phyloP scores from a whole-genome alignment of 2,888 invertebrate genomes.

The Drosophila kambysellisi region DNA sequence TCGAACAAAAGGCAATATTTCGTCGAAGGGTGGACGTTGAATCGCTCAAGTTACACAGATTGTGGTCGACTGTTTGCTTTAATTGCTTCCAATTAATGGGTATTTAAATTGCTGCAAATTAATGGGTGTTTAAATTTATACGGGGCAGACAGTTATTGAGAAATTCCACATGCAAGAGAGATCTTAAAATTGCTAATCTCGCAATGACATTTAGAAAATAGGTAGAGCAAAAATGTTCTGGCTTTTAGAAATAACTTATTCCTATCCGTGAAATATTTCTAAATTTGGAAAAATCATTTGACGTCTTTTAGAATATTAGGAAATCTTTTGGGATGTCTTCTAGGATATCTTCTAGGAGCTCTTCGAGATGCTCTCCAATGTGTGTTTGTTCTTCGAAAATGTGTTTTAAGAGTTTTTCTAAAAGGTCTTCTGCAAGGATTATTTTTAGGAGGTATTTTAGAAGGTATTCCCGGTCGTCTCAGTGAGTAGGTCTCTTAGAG shows the following conservation, averaged over 20 bases:
- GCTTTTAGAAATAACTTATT: neutral
- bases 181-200: neutral
- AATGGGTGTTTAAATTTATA: neutral
- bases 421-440: neutral
- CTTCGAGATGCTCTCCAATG: too few species aligned
- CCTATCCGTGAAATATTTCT: too few species aligned
- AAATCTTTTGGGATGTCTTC: too few species aligned
- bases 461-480: too few species aligned
- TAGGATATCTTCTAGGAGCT: too few species aligned
- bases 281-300: too few species aligned
- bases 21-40: neutral
- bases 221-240: rapidly evolving
- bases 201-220: neutral
- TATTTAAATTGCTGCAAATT: conserved; percentile 3
- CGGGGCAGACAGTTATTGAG: neutral
- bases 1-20: conserved; percentile 25
- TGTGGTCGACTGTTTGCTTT: conserved; percentile 8
- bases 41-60: conserved; percentile 23
- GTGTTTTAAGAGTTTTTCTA: neutral
- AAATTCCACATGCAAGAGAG: neutral
- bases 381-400: neutral
- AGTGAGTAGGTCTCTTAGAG: neutral
- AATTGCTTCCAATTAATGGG: conserved; percentile 39
- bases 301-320: too few species aligned
- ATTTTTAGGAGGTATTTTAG: too few species aligned